Conservation (phyloP, 2,888 invertebrate genomes). For the Alsophila aescularia region DNA sequence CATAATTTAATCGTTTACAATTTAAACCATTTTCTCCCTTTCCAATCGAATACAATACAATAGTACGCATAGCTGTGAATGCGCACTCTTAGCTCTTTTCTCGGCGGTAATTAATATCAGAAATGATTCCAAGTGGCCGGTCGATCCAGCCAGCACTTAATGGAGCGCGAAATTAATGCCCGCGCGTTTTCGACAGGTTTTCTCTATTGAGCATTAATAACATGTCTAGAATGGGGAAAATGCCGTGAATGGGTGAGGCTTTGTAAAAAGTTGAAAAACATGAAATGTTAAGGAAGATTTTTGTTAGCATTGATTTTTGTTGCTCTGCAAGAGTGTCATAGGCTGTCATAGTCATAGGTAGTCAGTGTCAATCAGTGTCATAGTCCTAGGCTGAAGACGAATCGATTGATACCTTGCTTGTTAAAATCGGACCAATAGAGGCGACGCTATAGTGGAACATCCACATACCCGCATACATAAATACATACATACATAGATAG, state of each 20-base stretch:
- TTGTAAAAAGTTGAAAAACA: not conserved
- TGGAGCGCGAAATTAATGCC: constrained; percentile 40
- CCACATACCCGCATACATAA: too few relatives aligned
- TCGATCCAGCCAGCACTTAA: constrained; percentile 23
- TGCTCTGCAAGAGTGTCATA: too few relatives aligned
- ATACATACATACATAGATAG: too few relatives aligned
- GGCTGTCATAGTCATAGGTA: too few relatives aligned
- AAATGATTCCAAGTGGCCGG: constrained; percentile 22
- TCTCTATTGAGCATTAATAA: constrained; percentile 38
- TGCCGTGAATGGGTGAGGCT: not conserved
- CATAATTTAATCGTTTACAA: too few relatives aligned
- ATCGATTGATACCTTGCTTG: too few relatives aligned
- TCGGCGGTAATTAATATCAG: constrained; percentile 22
- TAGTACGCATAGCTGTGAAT: not conserved
- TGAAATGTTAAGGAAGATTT: not conserved
- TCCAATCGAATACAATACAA: not conserved
- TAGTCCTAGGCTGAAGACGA: too few relatives aligned
- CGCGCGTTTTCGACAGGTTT: constrained; percentile 38
- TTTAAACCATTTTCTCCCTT: too few relatives aligned
- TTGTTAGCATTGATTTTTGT: too few relatives aligned
- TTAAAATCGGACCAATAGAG: too few relatives aligned
- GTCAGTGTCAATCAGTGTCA: too few relatives aligned
- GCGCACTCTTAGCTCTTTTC: constrained; percentile 10
- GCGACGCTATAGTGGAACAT: too few relatives aligned
- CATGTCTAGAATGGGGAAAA: constrained; percentile 1